A percentile compares a stretch with the other conserved stretches of the same genome.
phyloP scores from a whole-genome alignment of 2,797 vertebrate genomes.

The Diceros bicornis region DNA sequence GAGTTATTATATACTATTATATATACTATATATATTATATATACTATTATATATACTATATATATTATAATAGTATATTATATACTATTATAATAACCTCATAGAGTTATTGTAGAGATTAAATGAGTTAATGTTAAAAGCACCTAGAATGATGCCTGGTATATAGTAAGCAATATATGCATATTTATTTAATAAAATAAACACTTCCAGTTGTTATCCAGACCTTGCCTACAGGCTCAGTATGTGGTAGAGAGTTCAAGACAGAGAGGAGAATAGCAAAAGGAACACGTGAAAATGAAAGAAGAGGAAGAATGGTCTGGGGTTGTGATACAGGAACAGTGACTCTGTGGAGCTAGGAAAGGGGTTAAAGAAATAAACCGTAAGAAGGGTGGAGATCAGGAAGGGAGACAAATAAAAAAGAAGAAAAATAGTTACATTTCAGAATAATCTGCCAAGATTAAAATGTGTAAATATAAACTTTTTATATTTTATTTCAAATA shows the following conservation, averaged over 20 bases:
- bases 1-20: too few species aligned
- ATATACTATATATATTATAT: too few species aligned
- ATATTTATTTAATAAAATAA: constrained; percentile 49
- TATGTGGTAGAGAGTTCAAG: not conserved
- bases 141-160: not conserved
- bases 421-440: not conserved
- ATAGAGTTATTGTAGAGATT: not conserved
- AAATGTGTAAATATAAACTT: not conserved
- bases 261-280: not conserved
- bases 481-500: constrained; percentile 24
- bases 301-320: not conserved
- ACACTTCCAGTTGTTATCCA: not conserved
- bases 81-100: not conserved
- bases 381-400: not conserved
- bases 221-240: not conserved
- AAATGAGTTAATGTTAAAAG: constrained; percentile 41
- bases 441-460: not conserved
- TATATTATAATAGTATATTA: too few species aligned
- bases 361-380: not conserved
- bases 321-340: not conserved
- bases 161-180: not conserved
- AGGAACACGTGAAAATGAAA: not conserved
- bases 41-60: too few species aligned
- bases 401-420: not conserved
- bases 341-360: not conserved